Conservation (phyloP, 2,113 vertebrate species). For the Ceyx margarethae region DNA sequence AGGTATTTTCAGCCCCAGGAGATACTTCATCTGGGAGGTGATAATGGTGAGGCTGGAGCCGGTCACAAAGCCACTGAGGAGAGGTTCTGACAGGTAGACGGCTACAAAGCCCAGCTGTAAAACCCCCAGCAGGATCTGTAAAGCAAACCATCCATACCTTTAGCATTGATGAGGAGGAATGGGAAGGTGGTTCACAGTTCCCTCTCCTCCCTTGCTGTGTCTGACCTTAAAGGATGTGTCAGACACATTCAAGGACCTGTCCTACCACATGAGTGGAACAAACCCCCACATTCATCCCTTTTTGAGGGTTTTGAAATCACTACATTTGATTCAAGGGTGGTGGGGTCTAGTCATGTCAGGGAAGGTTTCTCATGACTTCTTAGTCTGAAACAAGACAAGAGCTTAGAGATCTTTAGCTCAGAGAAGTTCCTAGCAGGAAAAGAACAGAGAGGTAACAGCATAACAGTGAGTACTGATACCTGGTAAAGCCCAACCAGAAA, state of each 20-base stretch:
- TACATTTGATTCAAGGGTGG: not conserved
- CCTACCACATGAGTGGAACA: not conserved
- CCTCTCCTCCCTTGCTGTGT: not conserved
- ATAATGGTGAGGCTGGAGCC: conserved; percentile 68
- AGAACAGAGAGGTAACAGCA: not conserved
- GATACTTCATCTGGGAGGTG: conserved; percentile 70
- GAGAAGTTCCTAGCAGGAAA: not conserved
- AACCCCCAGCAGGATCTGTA: conserved; percentile 66
- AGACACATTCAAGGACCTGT: not conserved
- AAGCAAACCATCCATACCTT: not conserved
- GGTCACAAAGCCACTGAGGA: conserved; percentile 65
- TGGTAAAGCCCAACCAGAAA: conserved; percentile 69
- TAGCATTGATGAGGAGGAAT: not conserved
- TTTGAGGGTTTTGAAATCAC: not conserved
- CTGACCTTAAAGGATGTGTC: not conserved
- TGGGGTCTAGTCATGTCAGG: not conserved
- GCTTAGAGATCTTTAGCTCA: not conserved
- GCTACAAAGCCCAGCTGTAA: conserved; percentile 68
- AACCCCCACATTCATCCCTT: not conserved
- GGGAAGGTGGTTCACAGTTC: not conserved
- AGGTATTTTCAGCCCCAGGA: conserved; percentile 68
- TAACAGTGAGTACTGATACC: not conserved
- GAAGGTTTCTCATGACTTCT: not conserved
- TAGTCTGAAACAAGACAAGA: not conserved
- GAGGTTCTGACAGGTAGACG: conserved; percentile 69